phyloP scores from a whole-genome alignment of 2,797 vertebrate species.

The Typhlichthys eigenmanni region DNA sequence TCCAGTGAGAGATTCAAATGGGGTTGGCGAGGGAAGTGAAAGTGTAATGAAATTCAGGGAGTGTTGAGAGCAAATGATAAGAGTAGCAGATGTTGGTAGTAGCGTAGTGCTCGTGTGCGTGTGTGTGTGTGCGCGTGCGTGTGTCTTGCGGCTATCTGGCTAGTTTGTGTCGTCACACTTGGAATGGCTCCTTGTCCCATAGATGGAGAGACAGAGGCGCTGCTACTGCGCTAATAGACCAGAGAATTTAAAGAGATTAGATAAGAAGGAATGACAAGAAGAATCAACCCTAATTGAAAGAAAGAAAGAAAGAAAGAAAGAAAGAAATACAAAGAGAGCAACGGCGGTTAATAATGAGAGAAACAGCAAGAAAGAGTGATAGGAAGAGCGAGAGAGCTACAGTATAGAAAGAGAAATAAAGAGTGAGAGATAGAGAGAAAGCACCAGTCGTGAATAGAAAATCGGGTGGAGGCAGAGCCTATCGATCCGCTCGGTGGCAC shows the following conservation, averaged over 20 bases:
- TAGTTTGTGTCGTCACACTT: conserved; percentile 5
- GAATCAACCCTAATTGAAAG: background rate
- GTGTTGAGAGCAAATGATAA: too few species aligned
- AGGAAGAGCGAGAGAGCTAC: conserved; percentile 26
- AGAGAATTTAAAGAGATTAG: conserved; percentile 16
- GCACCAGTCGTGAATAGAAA: conserved; percentile 39
- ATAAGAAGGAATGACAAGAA: background rate
- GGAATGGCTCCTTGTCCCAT: background rate
- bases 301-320: conserved; percentile 11
- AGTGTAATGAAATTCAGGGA: background rate
- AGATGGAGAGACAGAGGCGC: background rate
- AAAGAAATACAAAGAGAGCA: background rate
- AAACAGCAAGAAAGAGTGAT: conserved; percentile 32
- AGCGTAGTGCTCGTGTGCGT: background rate
- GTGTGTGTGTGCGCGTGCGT: background rate
- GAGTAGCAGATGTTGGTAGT: too few species aligned
- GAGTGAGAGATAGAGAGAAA: background rate
- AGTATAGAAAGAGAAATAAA: background rate
- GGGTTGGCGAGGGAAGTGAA: conserved; percentile 7
- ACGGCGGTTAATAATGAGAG: background rate
- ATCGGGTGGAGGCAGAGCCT: conserved; percentile 50
- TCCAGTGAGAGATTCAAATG: conserved; percentile 45
- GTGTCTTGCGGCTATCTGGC: background rate
- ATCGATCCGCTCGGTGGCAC: conserved; percentile 60
- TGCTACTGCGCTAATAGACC: conserved; percentile 10